Conservation (phyloP, 1,140 invertebrate genomes). For the Trachymyrmex septentrionalis region DNA sequence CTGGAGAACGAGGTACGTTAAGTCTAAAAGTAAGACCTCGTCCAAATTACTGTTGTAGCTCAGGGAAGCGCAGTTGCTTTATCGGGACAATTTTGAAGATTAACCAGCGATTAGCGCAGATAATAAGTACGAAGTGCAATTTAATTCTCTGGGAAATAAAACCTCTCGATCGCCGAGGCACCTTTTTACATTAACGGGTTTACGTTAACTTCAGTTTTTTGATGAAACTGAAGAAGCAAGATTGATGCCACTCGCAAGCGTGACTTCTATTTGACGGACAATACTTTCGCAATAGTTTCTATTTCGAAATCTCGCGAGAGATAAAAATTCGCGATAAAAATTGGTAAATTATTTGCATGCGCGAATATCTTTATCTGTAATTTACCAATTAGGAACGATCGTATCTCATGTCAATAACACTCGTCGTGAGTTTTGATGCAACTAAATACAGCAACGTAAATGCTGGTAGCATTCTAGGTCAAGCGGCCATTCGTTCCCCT, state of each 20-base stretch:
- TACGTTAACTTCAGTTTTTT: no score
- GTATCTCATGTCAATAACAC: constrained; percentile 5
- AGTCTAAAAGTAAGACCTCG: constrained; percentile 1
- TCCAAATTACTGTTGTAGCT: neutral
- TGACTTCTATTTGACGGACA: neutral
- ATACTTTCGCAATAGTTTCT: neutral
- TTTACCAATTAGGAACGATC: neutral
- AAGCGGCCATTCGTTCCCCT: constrained; percentile 33
- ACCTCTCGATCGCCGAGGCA: neutral
- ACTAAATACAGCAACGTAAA: neutral
- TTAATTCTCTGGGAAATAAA: constrained; percentile 54
- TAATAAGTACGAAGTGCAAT: constrained; percentile 55
- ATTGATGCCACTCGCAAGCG: constrained; percentile 6
- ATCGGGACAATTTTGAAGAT: constrained; percentile 60
- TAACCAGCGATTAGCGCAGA: constrained; percentile 19
- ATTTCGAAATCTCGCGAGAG: neutral
- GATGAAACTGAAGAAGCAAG: neutral
- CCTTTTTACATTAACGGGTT: neutral
- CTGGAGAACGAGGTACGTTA: constrained; percentile 16
- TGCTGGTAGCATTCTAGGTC: neutral
- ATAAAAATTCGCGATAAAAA: neutral
- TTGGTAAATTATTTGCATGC: no score
- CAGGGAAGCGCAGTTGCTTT: neutral
- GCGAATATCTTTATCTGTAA: neutral
- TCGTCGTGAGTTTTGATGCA: constrained; percentile 21